These are phyloP conservation scores for Halichoeres trimaculatus DNA, from an alignment of 2,113 vertebrate genomes.

Conservation along the genomic window DNA sequence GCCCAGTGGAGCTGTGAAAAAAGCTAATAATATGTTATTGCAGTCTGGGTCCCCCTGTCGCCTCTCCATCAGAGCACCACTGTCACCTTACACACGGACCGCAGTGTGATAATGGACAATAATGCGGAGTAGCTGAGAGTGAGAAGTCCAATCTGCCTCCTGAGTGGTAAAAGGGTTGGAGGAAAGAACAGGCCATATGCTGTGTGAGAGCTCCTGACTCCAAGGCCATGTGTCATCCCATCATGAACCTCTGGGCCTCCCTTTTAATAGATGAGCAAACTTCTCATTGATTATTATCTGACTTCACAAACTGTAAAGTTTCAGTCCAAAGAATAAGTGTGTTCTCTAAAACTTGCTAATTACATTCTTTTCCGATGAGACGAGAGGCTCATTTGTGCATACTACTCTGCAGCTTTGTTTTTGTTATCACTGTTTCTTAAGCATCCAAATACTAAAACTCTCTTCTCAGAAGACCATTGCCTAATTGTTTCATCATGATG, in stretches of 20 bases:
- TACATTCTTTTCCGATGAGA: conserved; percentile 38
- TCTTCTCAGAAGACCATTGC: conserved; percentile 66
- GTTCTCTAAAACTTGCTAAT: conserved; percentile 50
- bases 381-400: conserved; percentile 49
- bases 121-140: conserved; percentile 80
- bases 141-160: conserved; percentile 81
- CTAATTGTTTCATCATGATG: conserved; percentile 82
- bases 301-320: conserved; percentile 41
- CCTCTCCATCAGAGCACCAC: conserved; percentile 81
- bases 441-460: conserved; percentile 55
- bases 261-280: conserved; percentile 17
- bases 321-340: conserved; percentile 9
- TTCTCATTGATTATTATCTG: conserved; percentile 55
- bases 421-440: conserved; percentile 54
- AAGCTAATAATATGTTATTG: conserved; percentile 89
- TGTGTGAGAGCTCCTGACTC: conserved; percentile 53
- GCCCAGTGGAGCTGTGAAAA: conserved; percentile 81
- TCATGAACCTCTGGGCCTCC: conserved; percentile 49
- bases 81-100: conserved; percentile 81
- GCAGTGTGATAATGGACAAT: conserved; percentile 84
- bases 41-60: conserved; percentile 80
- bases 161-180: conserved; percentile 76
- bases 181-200: conserved; percentile 62
- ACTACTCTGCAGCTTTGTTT: conserved; percentile 61
- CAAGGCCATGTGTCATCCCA: conserved; percentile 47